Evolutionary conservation across 2,888 invertebrate species (phyloP).

Genomic region (Physocephala rufipes): DNA sequence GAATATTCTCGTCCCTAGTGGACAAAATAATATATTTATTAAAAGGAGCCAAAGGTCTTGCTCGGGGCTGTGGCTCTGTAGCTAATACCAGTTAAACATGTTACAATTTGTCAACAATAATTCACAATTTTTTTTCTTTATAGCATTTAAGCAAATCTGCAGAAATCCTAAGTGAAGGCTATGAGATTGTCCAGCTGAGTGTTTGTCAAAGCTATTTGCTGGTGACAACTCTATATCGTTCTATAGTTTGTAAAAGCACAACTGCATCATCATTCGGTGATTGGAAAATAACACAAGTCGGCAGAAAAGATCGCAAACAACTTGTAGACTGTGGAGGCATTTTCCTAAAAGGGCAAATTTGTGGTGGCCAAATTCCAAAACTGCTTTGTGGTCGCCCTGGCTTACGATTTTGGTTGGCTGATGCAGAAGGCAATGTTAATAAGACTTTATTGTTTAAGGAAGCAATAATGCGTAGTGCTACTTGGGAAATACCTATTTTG

Average conservation of each 20-base stretch:
- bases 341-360: constrained; percentile 63
- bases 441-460: constrained; percentile 87
- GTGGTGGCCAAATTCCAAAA: constrained; percentile 58
- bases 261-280: constrained; percentile 62
- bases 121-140: constrained; percentile 44
- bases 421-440: constrained; percentile 78
- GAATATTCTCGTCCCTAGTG: no score
- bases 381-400: constrained; percentile 83
- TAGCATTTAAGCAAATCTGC: constrained; percentile 86
- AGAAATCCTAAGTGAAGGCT: constrained; percentile 84
- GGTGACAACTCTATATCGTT: constrained; percentile 84
- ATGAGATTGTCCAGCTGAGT: constrained; percentile 85
- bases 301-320: constrained; percentile 86
- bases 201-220: constrained; percentile 78
- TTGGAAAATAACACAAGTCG: constrained; percentile 81
- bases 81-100: background rate
- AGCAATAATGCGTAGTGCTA: constrained; percentile 67
- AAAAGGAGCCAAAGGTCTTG: no score
- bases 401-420: constrained; percentile 84
- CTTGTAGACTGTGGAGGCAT: constrained; percentile 74
- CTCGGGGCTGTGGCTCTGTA: no score
- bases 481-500: constrained; percentile 75
- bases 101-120: no score
- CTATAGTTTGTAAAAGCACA: constrained; percentile 76
- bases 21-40: no score